Evolutionary conservation across 1,140 invertebrate genomes (phyloP).

Genomic region (Orchestia grillus): DNA sequence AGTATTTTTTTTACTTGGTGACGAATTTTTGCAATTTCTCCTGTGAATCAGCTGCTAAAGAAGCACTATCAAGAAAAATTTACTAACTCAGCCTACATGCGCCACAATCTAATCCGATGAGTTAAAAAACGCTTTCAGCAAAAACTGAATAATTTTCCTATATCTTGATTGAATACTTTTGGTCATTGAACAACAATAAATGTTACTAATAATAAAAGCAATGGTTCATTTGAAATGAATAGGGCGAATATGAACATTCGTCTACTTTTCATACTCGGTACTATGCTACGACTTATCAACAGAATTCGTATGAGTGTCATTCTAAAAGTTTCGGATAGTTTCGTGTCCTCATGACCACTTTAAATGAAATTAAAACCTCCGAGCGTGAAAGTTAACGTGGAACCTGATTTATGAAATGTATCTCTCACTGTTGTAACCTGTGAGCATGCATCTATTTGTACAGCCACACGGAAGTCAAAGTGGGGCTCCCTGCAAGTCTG

Average conservation of each 20-base stretch:
- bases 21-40: background rate
- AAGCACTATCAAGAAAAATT: too few species aligned
- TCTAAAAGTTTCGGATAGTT: background rate
- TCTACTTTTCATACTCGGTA: background rate
- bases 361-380: background rate
- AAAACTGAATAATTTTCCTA: background rate
- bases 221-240: background rate
- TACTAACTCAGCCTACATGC: too few species aligned
- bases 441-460: background rate
- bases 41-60: too few species aligned
- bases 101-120: too few species aligned
- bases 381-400: background rate
- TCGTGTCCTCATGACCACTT: background rate
- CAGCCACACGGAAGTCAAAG: background rate
- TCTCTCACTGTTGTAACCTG: background rate
- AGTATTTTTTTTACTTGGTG: background rate
- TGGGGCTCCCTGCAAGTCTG: background rate
- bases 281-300: background rate
- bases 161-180: background rate
- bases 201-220: background rate
- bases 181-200: too few species aligned
- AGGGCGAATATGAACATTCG: background rate
- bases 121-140: too few species aligned
- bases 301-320: background rate
- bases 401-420: background rate